Evolutionary conservation across 2,113 vertebrate genomes (phyloP).

Genomic region (Oreotrochilus melanogaster): DNA sequence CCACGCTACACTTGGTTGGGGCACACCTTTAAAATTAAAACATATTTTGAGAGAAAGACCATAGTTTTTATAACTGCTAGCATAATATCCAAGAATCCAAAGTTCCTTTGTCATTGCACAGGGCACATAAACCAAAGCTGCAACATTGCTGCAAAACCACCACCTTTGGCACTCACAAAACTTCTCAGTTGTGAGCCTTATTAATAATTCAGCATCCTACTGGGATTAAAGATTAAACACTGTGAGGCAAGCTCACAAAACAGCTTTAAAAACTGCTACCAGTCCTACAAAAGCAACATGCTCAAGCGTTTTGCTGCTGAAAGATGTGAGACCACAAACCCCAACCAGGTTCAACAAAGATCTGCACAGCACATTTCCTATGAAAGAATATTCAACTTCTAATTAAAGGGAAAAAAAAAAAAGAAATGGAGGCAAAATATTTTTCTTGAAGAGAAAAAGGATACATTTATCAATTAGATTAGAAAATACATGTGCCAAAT

Average conservation of each 20-base stretch:
- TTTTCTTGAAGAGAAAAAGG: background rate
- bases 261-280: background rate
- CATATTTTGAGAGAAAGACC: background rate
- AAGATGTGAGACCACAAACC: background rate
- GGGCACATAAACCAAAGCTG: background rate
- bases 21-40: slow-evolving; percentile 78
- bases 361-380: background rate
- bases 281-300: background rate
- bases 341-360: background rate
- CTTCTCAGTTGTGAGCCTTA: background rate
- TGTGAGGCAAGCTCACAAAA: background rate
- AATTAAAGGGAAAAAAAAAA: background rate
- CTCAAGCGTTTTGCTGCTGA: rapidly evolving
- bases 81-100: rapidly evolving
- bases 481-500: rapidly evolving
- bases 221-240: background rate
- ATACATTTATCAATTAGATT: background rate
- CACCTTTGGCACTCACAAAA: background rate
- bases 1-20: slow-evolving; percentile 84
- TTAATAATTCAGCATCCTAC: background rate
- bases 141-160: background rate
- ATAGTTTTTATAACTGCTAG: background rate
- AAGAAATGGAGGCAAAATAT: background rate
- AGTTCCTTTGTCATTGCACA: background rate
- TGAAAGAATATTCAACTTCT: background rate